Base-by-base conservation (phyloP, 2,888 invertebrate species). In the Caradrina kadenii region DNA sequence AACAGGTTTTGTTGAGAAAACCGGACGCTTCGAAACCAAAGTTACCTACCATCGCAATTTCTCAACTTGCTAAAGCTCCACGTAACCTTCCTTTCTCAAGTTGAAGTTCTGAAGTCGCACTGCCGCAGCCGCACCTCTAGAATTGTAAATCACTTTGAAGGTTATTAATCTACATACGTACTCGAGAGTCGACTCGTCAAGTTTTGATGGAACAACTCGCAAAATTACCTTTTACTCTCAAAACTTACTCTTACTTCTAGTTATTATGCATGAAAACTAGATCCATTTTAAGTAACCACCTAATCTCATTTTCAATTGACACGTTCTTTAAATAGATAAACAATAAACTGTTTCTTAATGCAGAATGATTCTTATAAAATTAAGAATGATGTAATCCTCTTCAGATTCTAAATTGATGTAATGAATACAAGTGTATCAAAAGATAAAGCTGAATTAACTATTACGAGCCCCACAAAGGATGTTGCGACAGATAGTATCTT, bases 1-100 rank as follows among this genome's bases (percentile, higher is more conserved):
- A 85, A 92, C 93, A 85, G 91, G 93, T 93, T 91, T 86, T 75
- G 76, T 84, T 79, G 86, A 87, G 88, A 88, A 88, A 92, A 92
- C 92, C 91, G 91, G 91, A 89, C 89, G 76, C 87, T 88, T 89
- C 84, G 85, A 83, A 85, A 84, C 79, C 81, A 81, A 79, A 76
- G 80, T 61, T 67, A 71, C 76, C 63, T 67, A 71, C 76, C 73
- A 78, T 74, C 71, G 80, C 85, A 83, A 85, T 88, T 88, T 86
- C 86, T 83, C 78, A 79, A 77, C 70, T 79, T 73, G 80, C 76
- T 63, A 71, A 77, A 72, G 68, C 53, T 59, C 52, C 50, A 69
- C 70, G 77, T 79, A 81, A 82, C 79, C 76, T 79, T 82, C 84
- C 77, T 78, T 78, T 79, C 78, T 78, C 73, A 69, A 78, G 82